Percentiles rank a stretch among this genome's conserved stretches.
These are phyloP conservation scores for Microplitis demolitor DNA, from an alignment of 1,140 invertebrate species.

Conservation along the genomic window DNA sequence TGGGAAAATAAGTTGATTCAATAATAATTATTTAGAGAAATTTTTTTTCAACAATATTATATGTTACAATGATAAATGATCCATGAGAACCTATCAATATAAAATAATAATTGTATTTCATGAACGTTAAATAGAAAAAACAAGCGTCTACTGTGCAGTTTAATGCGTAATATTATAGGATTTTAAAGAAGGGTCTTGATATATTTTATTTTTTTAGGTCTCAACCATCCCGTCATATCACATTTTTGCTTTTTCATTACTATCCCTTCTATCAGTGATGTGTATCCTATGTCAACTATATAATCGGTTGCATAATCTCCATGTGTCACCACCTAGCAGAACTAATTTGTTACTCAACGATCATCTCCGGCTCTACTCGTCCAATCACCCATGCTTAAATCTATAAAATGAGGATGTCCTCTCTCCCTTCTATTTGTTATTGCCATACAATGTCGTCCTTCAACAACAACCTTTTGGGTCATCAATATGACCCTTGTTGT, in stretches of 20 bases:
- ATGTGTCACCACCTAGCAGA: conserved; percentile 39
- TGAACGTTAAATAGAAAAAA: neutral
- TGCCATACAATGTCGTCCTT: neutral
- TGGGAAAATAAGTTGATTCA: neutral
- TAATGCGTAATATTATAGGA: too few relatives aligned
- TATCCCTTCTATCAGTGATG: neutral
- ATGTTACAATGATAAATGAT: neutral
- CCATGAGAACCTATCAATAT: neutral
- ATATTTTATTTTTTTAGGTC: too few relatives aligned
- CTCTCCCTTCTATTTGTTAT: conserved; percentile 13
- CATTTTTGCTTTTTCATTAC: too few relatives aligned
- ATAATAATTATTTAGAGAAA: too few relatives aligned
- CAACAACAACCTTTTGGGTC: conserved; percentile 2
- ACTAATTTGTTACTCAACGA: conserved; percentile 52
- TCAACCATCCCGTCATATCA: too few relatives aligned
- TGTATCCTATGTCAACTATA: conserved; percentile 17
- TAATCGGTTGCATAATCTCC: conserved; percentile 41
- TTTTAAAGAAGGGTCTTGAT: too few relatives aligned
- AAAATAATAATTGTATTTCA: neutral
- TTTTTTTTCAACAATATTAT: too few relatives aligned
- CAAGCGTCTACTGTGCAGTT: neutral
- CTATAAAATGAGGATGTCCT: conserved; percentile 50
- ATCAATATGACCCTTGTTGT: neutral
- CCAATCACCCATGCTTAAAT: conserved; percentile 28
- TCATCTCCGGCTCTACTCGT: conserved; percentile 38